phyloP scores from a whole-genome alignment of 2,888 invertebrate species.

The Crematogaster levior region DNA sequence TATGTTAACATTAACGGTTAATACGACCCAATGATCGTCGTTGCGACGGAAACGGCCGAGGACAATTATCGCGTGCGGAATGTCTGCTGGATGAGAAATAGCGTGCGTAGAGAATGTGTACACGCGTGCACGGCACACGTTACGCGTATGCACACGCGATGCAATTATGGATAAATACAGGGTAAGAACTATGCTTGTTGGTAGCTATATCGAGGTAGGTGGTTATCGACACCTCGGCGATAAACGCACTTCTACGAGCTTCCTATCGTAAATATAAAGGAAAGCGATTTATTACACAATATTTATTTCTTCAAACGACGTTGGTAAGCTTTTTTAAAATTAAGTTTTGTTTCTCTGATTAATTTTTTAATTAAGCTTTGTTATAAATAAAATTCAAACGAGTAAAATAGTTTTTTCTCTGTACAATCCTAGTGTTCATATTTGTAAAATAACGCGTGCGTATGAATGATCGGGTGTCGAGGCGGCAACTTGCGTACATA shows the following conservation, averaged over 20 bases:
- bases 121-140: slow-evolving; percentile 21
- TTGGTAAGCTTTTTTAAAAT: not conserved
- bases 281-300: not conserved
- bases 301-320: not conserved
- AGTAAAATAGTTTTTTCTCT: not conserved
- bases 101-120: slow-evolving; percentile 40
- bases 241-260: not conserved
- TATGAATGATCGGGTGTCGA: not conserved
- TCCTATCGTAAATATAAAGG: not conserved
- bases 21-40: slow-evolving; percentile 57
- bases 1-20: slow-evolving; percentile 71
- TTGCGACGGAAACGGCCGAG: slow-evolving; percentile 21
- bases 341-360: too few relatives aligned
- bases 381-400: too few relatives aligned
- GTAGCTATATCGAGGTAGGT: slow-evolving; percentile 35
- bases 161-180: slow-evolving; percentile 72
- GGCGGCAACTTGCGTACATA: not conserved
- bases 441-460: not conserved
- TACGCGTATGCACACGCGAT: slow-evolving; percentile 6
- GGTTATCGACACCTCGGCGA: slow-evolving; percentile 43
- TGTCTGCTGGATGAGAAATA: slow-evolving; percentile 51
- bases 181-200: slow-evolving; percentile 69
- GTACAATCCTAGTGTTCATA: not conserved
- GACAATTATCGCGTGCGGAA: slow-evolving; percentile 66
- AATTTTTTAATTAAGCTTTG: too few relatives aligned